phyloP scores from a whole-genome alignment of 2,888 invertebrate genomes.

The Aleiodes testaceus region DNA sequence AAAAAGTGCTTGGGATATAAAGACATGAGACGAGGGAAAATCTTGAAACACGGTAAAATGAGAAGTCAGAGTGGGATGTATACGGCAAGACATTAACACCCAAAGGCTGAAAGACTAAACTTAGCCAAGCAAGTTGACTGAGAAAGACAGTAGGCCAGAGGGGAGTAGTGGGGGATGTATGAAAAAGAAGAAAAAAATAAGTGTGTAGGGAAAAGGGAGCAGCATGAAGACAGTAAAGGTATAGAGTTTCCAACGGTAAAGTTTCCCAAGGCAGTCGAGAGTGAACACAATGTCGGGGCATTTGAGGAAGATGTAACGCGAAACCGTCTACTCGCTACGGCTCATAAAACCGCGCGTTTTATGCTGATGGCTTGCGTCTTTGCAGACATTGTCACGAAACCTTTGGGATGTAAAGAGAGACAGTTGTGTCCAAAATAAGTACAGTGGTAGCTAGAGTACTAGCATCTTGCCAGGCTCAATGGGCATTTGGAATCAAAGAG shows the following conservation, averaged over 20 bases:
- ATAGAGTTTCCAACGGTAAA: constrained; percentile 43
- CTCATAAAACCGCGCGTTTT: constrained; percentile 70
- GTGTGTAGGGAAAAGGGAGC: constrained; percentile 36
- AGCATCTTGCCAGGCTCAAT: not conserved
- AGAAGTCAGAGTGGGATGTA: constrained; percentile 33
- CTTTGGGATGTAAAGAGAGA: constrained; percentile 32
- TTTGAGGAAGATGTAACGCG: constrained; percentile 68
- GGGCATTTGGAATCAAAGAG: constrained; percentile 8
- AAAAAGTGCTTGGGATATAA: constrained; percentile 40
- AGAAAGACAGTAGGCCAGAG: constrained; percentile 17
- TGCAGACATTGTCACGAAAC: constrained; percentile 61
- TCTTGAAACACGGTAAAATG: constrained; percentile 32
- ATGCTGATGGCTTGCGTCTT: constrained; percentile 68
- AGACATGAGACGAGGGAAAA: constrained; percentile 33
- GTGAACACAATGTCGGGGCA: constrained; percentile 53
- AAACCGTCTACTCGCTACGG: constrained; percentile 66
- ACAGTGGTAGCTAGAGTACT: constrained; percentile 21
- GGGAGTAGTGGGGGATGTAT: not conserved
- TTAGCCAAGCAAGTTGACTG: constrained; percentile 11
- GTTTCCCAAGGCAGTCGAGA: constrained; percentile 39
- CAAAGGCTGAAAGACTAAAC: constrained; percentile 39
- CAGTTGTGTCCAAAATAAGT: constrained; percentile 34
- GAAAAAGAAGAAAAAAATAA: constrained; percentile 41
- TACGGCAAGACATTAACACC: constrained; percentile 28
- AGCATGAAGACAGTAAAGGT: constrained; percentile 25